Percentiles rank a stretch among this genome's conserved stretches.
phyloP scores from a whole-genome alignment of 2,113 vertebrate genomes.

The Pleuronectes platessa region DNA sequence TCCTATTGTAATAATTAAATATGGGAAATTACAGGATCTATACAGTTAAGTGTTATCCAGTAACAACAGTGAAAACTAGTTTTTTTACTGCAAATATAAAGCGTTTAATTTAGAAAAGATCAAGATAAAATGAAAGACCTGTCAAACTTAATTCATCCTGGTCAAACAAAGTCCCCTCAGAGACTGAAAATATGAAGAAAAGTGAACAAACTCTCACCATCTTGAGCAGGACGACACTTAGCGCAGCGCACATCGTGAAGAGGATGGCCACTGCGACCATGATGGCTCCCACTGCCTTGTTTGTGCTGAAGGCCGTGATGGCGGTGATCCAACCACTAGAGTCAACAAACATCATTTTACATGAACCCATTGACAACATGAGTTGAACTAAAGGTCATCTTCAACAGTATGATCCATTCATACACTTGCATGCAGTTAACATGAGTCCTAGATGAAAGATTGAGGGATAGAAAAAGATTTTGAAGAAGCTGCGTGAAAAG shows the following conservation, averaged over 20 bases:
- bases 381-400: background rate
- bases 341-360: constrained; percentile 22
- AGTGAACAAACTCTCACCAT: constrained; percentile 83
- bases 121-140: background rate
- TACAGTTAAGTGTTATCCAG: too few relatives aligned
- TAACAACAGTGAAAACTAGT: background rate
- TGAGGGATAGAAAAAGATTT: constrained; percentile 8
- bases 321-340: constrained; percentile 92
- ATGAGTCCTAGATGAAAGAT: background rate
- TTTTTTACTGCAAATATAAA: background rate
- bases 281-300: constrained; percentile 83
- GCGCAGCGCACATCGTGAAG: constrained; percentile 87
- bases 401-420: background rate
- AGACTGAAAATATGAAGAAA: background rate
- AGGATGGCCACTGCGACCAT: constrained; percentile 94
- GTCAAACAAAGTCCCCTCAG: too few relatives aligned
- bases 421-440: background rate
- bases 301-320: constrained; percentile 42
- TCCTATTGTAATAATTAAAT: too few relatives aligned
- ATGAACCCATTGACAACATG: background rate
- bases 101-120: background rate
- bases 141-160: background rate
- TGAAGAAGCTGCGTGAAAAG: background rate
- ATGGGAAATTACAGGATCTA: too few relatives aligned
- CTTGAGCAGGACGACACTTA: constrained; percentile 91